Evolutionary conservation across 1,140 invertebrate species (phyloP).

Genomic region (Trypoxylus dichotomus): DNA sequence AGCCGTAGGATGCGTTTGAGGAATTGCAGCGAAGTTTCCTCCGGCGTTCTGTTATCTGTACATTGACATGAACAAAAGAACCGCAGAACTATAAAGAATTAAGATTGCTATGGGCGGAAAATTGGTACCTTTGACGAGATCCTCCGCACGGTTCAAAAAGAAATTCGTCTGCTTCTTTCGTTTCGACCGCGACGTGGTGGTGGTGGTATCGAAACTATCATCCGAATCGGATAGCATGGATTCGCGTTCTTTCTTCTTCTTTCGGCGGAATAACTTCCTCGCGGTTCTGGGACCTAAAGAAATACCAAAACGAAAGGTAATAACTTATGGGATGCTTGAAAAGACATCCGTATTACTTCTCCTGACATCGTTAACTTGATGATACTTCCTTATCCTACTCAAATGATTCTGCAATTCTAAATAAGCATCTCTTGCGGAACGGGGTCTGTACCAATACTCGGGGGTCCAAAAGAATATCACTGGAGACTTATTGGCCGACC

Average conservation of each 20-base stretch:
- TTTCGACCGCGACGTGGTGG: background rate
- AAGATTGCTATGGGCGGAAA: background rate
- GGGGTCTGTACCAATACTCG: slow-evolving; percentile 60
- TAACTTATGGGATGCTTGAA: background rate
- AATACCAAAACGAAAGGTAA: too few species aligned
- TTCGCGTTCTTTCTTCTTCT: slow-evolving; percentile 25
- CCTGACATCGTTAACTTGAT: slow-evolving; percentile 18
- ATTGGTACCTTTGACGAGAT: background rate
- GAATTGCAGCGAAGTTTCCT: slow-evolving; percentile 44
- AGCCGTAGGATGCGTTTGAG: slow-evolving; percentile 50
- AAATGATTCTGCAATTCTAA: slow-evolving; percentile 54
- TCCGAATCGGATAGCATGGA: slow-evolving; percentile 6
- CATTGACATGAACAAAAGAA: slow-evolving; percentile 23
- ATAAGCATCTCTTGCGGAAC: slow-evolving; percentile 54
- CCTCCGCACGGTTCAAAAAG: background rate
- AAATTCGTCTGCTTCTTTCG: background rate
- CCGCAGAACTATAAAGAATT: slow-evolving; percentile 29
- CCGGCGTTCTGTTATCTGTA: slow-evolving; percentile 15
- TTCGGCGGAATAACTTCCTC: slow-evolving; percentile 16
- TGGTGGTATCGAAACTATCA: background rate
- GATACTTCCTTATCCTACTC: slow-evolving; percentile 39
- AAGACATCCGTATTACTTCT: background rate
- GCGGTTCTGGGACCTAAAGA: background rate
- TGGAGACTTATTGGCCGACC: slow-evolving; percentile 40
- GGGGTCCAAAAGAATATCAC: slow-evolving; percentile 60